A percentile compares a stretch with the other conserved stretches of the same genome.
phyloP scores from a whole-genome alignment of 2,797 vertebrate species.

The Oreochromis grahami region DNA sequence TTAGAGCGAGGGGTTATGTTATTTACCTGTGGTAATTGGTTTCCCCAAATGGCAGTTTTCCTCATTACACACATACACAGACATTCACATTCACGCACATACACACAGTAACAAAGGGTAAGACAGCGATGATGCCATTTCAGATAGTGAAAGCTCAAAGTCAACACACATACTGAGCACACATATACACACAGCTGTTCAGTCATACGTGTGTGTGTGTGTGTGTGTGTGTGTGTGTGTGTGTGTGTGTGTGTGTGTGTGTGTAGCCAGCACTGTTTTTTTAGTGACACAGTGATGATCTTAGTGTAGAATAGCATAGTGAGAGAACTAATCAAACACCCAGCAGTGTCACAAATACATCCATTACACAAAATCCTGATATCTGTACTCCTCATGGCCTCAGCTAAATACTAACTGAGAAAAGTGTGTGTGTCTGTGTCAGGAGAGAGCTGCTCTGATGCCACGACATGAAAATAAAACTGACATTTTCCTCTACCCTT shows the following conservation, averaged over 20 bases:
- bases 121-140: conserved; percentile 52
- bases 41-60: conserved; percentile 57
- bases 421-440: not conserved
- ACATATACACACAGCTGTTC: not conserved
- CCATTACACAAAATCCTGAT: conserved; percentile 4
- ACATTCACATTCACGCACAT: not conserved
- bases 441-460: not conserved
- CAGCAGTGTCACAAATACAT: conserved; percentile 15
- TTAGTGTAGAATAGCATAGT: not conserved
- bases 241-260: not conserved
- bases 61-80: conserved; percentile 10
- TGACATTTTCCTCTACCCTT: not conserved
- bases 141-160: conserved; percentile 21
- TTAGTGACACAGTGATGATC: conserved; percentile 2
- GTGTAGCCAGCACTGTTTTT: not conserved
- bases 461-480: conserved; percentile 26
- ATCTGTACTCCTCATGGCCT: not conserved
- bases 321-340: conserved; percentile 23
- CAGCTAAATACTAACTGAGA: not conserved
- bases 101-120: conserved; percentile 34
- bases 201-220: not conserved
- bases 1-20: conserved; percentile 41
- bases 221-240: not conserved
- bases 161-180: conserved; percentile 18
- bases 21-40: conserved; percentile 71